These are phyloP conservation scores for Paramormyrops hopkinsi DNA, from an alignment of 2,797 vertebrate genomes.

Conservation along the genomic window DNA sequence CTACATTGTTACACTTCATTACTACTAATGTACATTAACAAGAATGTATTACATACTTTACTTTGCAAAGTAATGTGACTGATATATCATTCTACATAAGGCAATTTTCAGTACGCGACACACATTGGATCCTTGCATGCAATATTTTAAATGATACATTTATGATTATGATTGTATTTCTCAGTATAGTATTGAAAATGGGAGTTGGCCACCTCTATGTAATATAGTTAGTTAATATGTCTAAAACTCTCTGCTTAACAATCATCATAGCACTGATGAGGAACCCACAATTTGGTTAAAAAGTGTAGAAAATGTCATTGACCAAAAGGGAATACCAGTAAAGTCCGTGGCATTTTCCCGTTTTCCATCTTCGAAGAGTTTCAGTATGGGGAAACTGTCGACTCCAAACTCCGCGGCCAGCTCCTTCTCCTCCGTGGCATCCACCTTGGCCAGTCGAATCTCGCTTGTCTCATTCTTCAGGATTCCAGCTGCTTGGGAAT, in stretches of 20 bases:
- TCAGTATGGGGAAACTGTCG: conserved; percentile 66
- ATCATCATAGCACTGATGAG: neutral
- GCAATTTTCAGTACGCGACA: neutral
- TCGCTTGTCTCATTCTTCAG: conserved; percentile 54
- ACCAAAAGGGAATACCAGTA: conserved; percentile 54
- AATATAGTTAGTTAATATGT: neutral
- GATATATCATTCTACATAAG: neutral
- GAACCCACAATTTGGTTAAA: neutral
- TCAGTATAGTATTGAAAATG: neutral
- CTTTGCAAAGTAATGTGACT: neutral
- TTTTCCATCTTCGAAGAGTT: conserved; percentile 71
- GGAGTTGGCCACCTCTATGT: neutral
- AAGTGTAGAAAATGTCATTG: conserved; percentile 4
- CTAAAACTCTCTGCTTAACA: neutral
- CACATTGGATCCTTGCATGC: neutral
- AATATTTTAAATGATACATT: neutral
- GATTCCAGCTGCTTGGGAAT: conserved; percentile 58
- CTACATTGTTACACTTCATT: neutral
- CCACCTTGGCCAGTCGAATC: conserved; percentile 72
- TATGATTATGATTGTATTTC: neutral
- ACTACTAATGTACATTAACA: neutral
- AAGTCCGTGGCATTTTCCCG: conserved; percentile 63
- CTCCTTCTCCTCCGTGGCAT: conserved; percentile 60
- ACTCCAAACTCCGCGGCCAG: conserved; percentile 69
- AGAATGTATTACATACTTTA: neutral